Evolutionary conservation across 1,140 invertebrate genomes (phyloP), one percentile per base, ranked within the genome.

Genomic region (Bombus picipes): DNA sequence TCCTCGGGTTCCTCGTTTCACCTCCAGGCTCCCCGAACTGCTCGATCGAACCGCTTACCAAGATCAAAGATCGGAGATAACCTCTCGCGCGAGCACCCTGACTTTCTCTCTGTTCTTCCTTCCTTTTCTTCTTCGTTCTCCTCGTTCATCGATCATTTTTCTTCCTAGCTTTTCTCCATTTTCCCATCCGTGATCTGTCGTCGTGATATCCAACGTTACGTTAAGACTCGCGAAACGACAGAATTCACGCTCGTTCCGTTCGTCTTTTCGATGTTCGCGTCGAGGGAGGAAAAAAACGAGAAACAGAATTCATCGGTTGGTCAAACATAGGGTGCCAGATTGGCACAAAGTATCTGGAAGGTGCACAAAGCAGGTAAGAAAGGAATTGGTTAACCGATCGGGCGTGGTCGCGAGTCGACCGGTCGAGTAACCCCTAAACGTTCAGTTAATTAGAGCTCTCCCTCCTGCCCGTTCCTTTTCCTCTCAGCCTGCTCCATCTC

Each of bases 361-460:
- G 71, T 84, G 89, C 81, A 79, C 77, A 82, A 89, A 86, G 57
- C 83, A 91, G 81, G 88, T 87, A 87, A 90, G 73, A 87, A 73
- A 66, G 73, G 85, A 89, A 90, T 91, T 90, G 89, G 83, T 88
- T 90, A 88, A 91, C 84, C 74, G 83, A 85, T 87, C 89, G 92
- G 93, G 93, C 93, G 93, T 94, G 93, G 93, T 43, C 87, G 68
- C 82, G 82, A 90, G 82, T 91, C 87, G 88, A 90, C 89, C 85
- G 88, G 87, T 86, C 87, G 85, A 91, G 89, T 87, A 90, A 90
- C 88, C 92, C 91, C 91, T 94, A 94, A 94, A 94, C 91, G 92
- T 94, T 92, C 88, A 91, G 93, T 93, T 94, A 94, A 94, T 94
- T 94, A 93, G 94, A 92, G 91, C 90, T 93, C 91, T 68, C 66